Percentiles rank a stretch among this genome's conserved stretches.
Conservation (phyloP, 1,140 invertebrate genomes). For the Gryon sp. region DNA sequence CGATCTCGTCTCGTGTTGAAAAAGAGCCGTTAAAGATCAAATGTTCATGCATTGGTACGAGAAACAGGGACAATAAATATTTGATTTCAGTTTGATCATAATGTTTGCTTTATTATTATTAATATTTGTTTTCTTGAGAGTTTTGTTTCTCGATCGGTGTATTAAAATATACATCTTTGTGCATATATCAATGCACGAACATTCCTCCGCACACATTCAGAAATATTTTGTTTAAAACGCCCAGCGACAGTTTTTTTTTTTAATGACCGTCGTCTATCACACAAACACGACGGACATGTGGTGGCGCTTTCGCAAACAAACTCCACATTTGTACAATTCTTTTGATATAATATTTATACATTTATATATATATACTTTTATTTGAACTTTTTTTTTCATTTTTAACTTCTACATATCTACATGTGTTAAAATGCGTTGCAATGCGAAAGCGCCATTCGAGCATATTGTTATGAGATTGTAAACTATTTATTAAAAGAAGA, state of each 20-base stretch:
- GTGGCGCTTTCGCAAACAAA: constrained; percentile 2
- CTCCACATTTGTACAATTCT: constrained; percentile 1
- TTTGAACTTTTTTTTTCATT: constrained; percentile 10
- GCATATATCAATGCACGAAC: constrained; percentile 45
- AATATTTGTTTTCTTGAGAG: constrained; percentile 6
- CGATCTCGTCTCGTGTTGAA: background rate
- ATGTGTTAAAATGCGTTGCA: constrained; percentile 17
- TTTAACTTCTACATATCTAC: constrained; percentile 16
- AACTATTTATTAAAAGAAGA: background rate
- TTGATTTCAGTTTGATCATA: background rate
- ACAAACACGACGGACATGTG: too few relatives aligned
- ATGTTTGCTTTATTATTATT: background rate
- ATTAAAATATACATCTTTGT: constrained; percentile 47
- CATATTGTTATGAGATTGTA: background rate
- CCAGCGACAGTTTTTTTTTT: too few relatives aligned
- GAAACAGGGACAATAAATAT: background rate
- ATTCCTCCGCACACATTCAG: constrained; percentile 24
- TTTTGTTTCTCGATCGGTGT: constrained; percentile 14
- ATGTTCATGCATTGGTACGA: constrained; percentile 31
- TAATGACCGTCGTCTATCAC: too few relatives aligned
- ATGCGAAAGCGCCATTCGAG: constrained; percentile 1
- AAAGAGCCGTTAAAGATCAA: constrained; percentile 12
- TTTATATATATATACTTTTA: background rate
- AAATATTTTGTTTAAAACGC: constrained; percentile 11
- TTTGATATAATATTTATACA: too few relatives aligned